phyloP scores from a whole-genome alignment of 2,113 vertebrate genomes.

The Talpa occidentalis region DNA sequence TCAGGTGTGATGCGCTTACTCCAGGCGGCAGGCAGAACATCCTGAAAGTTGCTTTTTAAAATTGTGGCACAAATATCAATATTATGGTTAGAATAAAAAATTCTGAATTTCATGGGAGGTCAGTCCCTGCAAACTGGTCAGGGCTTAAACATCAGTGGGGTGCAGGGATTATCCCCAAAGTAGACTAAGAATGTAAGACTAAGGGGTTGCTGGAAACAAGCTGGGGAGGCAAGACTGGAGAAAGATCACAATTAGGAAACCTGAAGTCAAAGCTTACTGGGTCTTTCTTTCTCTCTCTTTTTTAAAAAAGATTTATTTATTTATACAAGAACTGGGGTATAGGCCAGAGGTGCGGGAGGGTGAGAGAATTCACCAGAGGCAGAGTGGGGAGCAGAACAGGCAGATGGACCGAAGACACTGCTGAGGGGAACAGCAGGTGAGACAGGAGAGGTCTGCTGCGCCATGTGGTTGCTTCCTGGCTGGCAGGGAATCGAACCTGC shows the following conservation, averaged over 20 bases:
- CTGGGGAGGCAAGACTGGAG: background rate
- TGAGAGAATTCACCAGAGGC: too few species aligned
- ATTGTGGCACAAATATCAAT: background rate
- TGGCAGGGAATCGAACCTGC: too few species aligned
- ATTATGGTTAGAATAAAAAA: background rate
- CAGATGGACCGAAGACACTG: too few species aligned
- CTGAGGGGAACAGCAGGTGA: too few species aligned
- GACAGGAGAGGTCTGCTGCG: too few species aligned
- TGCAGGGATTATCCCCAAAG: background rate
- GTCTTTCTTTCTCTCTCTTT: background rate
- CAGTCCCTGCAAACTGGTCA: background rate
- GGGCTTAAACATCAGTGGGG: background rate
- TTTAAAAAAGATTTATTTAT: too few species aligned
- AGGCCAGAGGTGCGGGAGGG: too few species aligned
- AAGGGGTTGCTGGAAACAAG: background rate
- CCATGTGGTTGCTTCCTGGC: too few species aligned
- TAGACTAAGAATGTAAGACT: background rate
- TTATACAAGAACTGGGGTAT: too few species aligned
- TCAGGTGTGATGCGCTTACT: background rate
- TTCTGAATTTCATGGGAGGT: background rate
- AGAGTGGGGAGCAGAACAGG: too few species aligned
- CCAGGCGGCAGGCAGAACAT: background rate
- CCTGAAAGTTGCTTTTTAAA: background rate
- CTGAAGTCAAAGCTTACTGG: background rate
- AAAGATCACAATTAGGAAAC: too few species aligned